phyloP scores from a whole-genome alignment of 2,113 vertebrate species.

The Oreamnos americanus region DNA sequence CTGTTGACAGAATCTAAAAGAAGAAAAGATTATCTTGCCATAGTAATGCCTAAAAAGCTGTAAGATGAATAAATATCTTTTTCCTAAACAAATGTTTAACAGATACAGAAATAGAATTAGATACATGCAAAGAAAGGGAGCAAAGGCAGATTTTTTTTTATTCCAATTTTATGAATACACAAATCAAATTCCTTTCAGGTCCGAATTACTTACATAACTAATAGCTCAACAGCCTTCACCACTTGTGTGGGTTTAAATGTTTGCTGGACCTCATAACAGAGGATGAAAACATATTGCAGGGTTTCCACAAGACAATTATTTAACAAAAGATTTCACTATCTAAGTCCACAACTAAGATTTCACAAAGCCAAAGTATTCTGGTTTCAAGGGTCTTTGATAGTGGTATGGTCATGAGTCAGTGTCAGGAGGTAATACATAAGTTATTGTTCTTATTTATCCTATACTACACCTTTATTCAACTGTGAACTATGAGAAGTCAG shows the following conservation, averaged over 20 bases:
- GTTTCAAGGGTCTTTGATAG: slow-evolving; percentile 6
- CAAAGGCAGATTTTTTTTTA: slow-evolving; percentile 19
- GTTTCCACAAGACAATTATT: slow-evolving; percentile 20
- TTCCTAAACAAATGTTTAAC: not conserved
- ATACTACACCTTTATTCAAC: not conserved
- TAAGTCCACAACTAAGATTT: not conserved
- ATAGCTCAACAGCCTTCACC: not conserved
- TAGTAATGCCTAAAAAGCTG: not conserved
- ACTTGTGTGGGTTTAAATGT: slow-evolving; percentile 23
- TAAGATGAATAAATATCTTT: slow-evolving; percentile 17
- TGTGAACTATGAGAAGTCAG: not conserved
- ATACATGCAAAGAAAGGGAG: not conserved
- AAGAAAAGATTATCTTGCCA: not conserved
- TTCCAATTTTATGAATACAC: slow-evolving; percentile 26
- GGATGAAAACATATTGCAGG: not conserved
- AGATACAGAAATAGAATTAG: slow-evolving; percentile 15
- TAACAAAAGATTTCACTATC: not conserved
- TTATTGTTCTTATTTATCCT: not conserved
- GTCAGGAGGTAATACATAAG: not conserved
- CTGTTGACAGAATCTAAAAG: not conserved
- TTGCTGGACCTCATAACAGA: not conserved
- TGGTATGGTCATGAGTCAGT: not conserved
- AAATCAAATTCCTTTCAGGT: not conserved
- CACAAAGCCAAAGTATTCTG: not conserved
- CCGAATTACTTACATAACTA: slow-evolving; percentile 47